Percentiles rank a stretch among this genome's conserved stretches.
Evolutionary conservation across 2,797 vertebrate genomes (phyloP).

Genomic region (Spinus olivaceus): DNA sequence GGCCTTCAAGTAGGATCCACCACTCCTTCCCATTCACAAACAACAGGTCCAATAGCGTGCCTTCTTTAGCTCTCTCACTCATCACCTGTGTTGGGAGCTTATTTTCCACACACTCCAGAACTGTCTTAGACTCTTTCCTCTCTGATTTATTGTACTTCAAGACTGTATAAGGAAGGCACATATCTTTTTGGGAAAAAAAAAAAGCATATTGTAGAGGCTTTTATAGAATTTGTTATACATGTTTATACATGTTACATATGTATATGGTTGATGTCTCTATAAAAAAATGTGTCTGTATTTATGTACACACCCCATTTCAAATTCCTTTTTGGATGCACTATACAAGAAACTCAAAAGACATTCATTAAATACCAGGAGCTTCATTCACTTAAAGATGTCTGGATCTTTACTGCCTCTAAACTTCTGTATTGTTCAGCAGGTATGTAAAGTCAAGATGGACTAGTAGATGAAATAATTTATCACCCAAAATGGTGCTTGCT

Average conservation of each 20-base stretch:
- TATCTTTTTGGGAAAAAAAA: background rate
- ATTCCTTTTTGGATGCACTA: background rate
- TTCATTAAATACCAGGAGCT: background rate
- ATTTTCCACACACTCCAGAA: background rate
- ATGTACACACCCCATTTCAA: background rate
- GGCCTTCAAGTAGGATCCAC: background rate
- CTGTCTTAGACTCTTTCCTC: background rate
- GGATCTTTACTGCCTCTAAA: background rate
- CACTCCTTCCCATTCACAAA: background rate
- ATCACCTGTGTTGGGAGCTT: background rate
- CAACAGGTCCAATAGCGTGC: accelerated
- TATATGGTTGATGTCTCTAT: background rate
- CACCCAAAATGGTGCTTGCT: background rate
- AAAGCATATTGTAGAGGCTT: background rate
- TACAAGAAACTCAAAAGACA: background rate
- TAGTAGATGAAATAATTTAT: background rate
- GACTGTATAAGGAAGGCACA: background rate
- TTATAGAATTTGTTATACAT: background rate
- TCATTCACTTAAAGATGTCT: background rate
- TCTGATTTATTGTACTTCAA: background rate
- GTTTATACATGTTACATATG: background rate
- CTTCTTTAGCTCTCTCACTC: background rate
- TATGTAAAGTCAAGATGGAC: background rate
- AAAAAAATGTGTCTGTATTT: accelerated
- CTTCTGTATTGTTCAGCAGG: background rate